Evolutionary conservation across 1,140 invertebrate genomes (phyloP), one percentile per base, ranked within the genome.

Genomic region (Solenopsis fugax): DNA sequence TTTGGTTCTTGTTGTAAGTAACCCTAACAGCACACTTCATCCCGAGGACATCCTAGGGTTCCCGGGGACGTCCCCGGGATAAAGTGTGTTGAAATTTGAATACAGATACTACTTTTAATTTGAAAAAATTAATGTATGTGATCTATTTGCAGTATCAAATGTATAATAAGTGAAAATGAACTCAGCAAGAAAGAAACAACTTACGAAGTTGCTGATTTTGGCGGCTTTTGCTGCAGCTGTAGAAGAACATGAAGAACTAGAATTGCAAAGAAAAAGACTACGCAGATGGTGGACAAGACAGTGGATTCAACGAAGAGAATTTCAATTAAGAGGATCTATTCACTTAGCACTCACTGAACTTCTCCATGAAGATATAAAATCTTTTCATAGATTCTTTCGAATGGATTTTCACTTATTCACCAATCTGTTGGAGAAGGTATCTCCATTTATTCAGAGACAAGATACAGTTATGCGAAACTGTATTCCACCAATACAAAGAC

Each of bases 381-480:
- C 60, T 62, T 62, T 62, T 62, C 10, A 18, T 34, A 34, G 13
- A 62, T 62, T 18, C 21, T 69, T 48, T 9, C 48, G 21, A 24
- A 24, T 50, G 41, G 41, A 48, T 69, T 16, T 1, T 13, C 41
- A 48, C 7, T 37, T 69, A 69, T 69, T 69, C 10, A 69, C 16
- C 21, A 69, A 16, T 50, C 4, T 69, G 2, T 50, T 69, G 5
- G 41, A 48, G 48, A 50, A 69, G 48, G 37, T 69, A 48, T 69
- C 67, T 69, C 37, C 13, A 50, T 69, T 48, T 9, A 69, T 69
- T 69, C 10, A 69, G 6, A 69, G 21, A 69, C 41, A 69, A 69
- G 67, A 69, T 24, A 69, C n/a, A 69, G 12, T 69, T 69, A 69
- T 69, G 65, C n/a, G n/a, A 69, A 48, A 69, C 2, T 24, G 21